Conservation (phyloP, 2,113 vertebrate genomes). For the Colius striatus region DNA sequence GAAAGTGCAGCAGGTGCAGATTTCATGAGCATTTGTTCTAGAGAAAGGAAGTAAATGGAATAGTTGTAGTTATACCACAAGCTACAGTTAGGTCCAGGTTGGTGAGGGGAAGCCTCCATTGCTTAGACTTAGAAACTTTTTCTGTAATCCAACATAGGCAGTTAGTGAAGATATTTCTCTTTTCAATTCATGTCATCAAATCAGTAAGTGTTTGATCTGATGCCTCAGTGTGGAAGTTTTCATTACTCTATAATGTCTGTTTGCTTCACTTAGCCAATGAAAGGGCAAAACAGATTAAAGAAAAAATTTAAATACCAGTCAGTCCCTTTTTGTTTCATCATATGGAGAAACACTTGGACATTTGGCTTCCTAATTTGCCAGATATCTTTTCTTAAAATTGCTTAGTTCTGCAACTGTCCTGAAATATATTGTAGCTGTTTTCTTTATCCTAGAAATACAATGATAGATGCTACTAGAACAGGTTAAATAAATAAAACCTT, state of each 20-base stretch:
- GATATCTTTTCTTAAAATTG: background rate
- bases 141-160: background rate
- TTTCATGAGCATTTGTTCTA: background rate
- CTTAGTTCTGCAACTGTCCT: background rate
- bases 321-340: background rate
- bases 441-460: background rate
- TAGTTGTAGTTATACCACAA: background rate
- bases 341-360: background rate
- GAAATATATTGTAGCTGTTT: background rate
- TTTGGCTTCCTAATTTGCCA: background rate
- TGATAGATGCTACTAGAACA: background rate
- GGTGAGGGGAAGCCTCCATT: background rate
- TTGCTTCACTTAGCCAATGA: background rate
- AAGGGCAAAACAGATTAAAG: background rate
- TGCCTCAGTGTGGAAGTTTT: background rate
- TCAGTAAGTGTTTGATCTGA: background rate
- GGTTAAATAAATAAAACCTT: background rate
- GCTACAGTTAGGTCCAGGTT: background rate
- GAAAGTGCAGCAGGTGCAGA: background rate
- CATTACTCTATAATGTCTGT: background rate
- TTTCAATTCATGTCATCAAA: background rate
- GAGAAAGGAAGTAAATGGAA: background rate
- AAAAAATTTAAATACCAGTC: background rate
- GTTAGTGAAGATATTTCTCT: background rate
- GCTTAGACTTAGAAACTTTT: background rate